Evolutionary conservation across 1,140 invertebrate species (phyloP), one percentile per base, ranked within the genome.

Genomic region (Limonius californicus): DNA sequence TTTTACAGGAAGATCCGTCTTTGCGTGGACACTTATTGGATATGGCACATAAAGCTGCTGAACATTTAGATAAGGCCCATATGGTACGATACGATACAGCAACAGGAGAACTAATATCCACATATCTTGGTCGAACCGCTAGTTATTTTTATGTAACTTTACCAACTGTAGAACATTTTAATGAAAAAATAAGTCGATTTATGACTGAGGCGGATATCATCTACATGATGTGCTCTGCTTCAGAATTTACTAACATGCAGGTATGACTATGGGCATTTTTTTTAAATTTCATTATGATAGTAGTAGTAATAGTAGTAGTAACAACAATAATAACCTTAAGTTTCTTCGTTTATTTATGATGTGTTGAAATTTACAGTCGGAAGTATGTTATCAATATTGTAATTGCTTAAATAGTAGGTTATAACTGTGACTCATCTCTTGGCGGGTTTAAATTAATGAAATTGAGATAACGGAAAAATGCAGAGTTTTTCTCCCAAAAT

Each of bases 101-200:
- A 50, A 94, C 90, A 8, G 90, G 91, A 15, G 91, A 92, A 74
- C 81, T 98, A 15, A 85, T 73, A 58, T 74, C 78, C 63, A 68
- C 75, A 82, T 96, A 99, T 80, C 79, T 97, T 43, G 98, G 98
- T 0, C 83, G 97, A 60, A 98, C 94, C 53, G 95, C 97, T 0
- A 97, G 95, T 75, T 93, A 98, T 78, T 99, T 90, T 79, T 99
- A 99, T 76, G 94, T 99, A 42, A 98, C 97, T 70, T 94, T 94
- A 77, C 93, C 97, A 70, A 99, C 97, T 0, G 89, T 99, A 68
- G 91, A 96, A 77, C 86, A 90, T 35, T 91, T 97, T 72, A 94
- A 95, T 76, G 88, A 92, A 70, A 79, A 87, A 64, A 81, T 92
- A 63, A 84, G 84, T 50, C 81, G 86, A 11, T 78, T 89, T 8